Evolutionary conservation across 2,113 vertebrate genomes (phyloP).

Genomic region (Epinephelus lanceolatus): DNA sequence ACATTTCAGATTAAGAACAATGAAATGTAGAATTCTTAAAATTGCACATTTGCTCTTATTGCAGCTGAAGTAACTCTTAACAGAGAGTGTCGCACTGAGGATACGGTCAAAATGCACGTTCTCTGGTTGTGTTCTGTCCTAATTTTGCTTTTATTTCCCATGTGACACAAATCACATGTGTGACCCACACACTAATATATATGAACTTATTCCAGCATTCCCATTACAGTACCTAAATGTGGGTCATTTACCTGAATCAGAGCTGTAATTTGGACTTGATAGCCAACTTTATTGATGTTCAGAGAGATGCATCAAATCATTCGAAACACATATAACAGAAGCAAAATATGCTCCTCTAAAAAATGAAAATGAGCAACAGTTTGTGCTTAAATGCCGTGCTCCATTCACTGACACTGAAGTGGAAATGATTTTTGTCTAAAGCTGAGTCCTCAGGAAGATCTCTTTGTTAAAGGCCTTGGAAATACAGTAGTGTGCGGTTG

Average conservation of each 20-base stretch:
- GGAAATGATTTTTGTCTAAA: background rate
- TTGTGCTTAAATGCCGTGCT: background rate
- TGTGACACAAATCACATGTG: background rate
- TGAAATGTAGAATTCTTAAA: background rate
- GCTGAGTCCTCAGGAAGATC: background rate
- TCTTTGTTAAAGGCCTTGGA: background rate
- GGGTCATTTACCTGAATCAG: background rate
- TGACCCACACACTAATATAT: background rate
- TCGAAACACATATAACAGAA: background rate
- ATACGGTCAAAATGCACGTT: background rate
- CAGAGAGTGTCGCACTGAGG: background rate
- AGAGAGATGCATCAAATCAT: background rate
- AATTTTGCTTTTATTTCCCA: background rate
- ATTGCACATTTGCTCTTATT: background rate
- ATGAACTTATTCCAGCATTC: background rate
- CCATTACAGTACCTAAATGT: background rate
- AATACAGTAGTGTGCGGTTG: background rate
- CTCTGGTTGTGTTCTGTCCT: background rate
- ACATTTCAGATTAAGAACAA: background rate
- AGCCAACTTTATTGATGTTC: background rate
- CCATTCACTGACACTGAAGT: background rate
- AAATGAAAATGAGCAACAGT: background rate
- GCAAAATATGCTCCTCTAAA: background rate
- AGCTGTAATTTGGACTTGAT: background rate
- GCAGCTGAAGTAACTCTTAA: background rate